These are phyloP conservation scores for Parapsyche elsis DNA, from an alignment of 1,140 invertebrate genomes.

Conservation along the genomic window DNA sequence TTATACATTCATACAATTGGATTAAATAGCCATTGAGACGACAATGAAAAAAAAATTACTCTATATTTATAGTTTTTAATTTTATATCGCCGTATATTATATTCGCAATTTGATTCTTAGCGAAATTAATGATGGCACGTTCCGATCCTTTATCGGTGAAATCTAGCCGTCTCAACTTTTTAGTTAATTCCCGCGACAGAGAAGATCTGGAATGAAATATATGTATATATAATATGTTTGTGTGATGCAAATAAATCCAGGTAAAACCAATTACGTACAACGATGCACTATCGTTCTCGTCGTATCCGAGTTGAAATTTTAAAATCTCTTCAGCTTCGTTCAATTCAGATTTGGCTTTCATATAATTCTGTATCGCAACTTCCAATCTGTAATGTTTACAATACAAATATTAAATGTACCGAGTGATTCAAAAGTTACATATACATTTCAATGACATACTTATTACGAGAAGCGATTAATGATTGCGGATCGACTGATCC, in stretches of 20 bases:
- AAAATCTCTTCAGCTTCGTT: not conserved
- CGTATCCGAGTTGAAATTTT: constrained; percentile 25
- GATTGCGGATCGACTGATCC: not conserved
- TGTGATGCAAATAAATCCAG: not conserved
- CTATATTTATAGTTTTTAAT: not conserved
- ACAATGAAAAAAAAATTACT: not conserved
- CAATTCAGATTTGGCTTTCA: constrained; percentile 18
- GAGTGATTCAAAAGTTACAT: not conserved
- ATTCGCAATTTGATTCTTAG: constrained; percentile 9
- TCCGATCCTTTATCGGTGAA: constrained; percentile 9
- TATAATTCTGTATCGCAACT: constrained; percentile 6
- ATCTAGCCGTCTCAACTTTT: not conserved
- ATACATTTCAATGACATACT: not conserved
- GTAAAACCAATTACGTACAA: not conserved
- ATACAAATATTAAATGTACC: constrained; percentile 1
- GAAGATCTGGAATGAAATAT: not conserved
- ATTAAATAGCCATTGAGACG: not conserved
- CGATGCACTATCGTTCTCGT: not conserved
- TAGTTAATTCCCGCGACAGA: not conserved
- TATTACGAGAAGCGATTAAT: not conserved
- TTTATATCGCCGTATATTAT: constrained; percentile 16
- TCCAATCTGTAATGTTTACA: constrained; percentile 8
- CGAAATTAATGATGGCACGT: not conserved
- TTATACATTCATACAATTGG: not conserved
- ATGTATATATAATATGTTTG: not conserved